These are phyloP conservation scores for Chrysochloris asiatica DNA, from an alignment of 2,113 vertebrate species.

Conservation along the genomic window DNA sequence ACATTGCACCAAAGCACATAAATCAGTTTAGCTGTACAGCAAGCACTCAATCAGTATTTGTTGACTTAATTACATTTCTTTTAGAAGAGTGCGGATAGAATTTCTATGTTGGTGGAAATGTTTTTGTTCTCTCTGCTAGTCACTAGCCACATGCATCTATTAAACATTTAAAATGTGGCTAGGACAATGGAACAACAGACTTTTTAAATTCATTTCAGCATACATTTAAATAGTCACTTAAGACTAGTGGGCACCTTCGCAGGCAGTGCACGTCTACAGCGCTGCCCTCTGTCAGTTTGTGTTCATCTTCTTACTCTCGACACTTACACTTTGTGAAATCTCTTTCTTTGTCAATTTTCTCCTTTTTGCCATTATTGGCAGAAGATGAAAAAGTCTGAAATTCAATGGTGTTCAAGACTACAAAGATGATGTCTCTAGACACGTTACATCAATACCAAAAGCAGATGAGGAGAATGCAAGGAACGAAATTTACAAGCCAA, in stretches of 20 bases:
- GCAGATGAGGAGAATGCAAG: background rate
- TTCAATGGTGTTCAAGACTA: background rate
- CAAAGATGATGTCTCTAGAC: background rate
- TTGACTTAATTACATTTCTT: conserved; percentile 20
- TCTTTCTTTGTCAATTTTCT: background rate
- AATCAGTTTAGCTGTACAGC: background rate
- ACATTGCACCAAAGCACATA: background rate
- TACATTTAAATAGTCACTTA: background rate
- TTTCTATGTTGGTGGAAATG: background rate
- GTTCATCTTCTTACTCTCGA: background rate
- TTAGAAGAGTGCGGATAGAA: background rate
- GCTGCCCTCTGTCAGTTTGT: background rate
- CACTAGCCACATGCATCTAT: background rate
- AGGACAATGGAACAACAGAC: background rate
- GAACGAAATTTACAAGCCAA: background rate
- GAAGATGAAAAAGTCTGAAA: conserved; percentile 25
- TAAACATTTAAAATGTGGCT: background rate
- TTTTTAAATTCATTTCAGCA: background rate
- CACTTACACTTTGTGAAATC: background rate
- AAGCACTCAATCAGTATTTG: background rate
- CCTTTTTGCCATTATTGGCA: background rate
- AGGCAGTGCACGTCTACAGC: background rate
- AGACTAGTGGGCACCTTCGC: background rate
- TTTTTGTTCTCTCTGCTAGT: background rate
- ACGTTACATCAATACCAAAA: background rate